A percentile compares a stretch with the other conserved stretches of the same genome.
phyloP scores from a whole-genome alignment of 2,113 vertebrate genomes.

The Rallus limicola region DNA sequence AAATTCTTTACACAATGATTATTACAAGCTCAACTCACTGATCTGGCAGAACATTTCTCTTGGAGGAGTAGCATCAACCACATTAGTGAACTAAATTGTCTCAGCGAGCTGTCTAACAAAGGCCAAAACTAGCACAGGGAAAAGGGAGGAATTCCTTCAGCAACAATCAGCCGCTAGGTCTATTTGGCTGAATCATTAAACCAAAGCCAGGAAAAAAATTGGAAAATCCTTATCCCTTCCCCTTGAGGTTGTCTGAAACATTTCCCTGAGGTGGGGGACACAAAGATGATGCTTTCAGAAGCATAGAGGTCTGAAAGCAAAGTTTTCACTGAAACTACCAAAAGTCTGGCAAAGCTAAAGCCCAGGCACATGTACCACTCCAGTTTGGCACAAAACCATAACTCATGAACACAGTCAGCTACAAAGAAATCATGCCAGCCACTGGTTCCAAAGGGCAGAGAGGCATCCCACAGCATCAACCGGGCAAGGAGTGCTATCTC shows the following conservation, averaged over 20 bases:
- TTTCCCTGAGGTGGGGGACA: not conserved
- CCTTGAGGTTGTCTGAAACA: not conserved
- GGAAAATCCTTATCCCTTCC: not conserved
- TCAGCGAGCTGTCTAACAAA: not conserved
- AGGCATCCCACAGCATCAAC: not conserved
- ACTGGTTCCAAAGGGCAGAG: not conserved
- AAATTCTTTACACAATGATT: too few species aligned
- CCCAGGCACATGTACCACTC: rapidly evolving
- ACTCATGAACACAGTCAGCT: not conserved
- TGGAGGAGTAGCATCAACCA: not conserved
- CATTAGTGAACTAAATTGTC: not conserved
- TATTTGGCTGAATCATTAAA: not conserved
- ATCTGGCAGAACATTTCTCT: not conserved
- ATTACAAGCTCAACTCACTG: not conserved
- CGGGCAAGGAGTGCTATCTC: rapidly evolving
- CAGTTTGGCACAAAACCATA: not conserved
- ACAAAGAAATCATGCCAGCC: not conserved
- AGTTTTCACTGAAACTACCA: not conserved
- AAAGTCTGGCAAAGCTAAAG: not conserved
- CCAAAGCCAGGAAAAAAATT: not conserved
- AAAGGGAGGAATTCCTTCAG: not conserved
- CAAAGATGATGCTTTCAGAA: not conserved
- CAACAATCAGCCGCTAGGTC: not conserved
- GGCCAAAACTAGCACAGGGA: not conserved
- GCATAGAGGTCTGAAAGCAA: not conserved